Evolutionary conservation across 1,140 invertebrate genomes (phyloP).

Genomic region (Mycetomoellerius zeteki): DNA sequence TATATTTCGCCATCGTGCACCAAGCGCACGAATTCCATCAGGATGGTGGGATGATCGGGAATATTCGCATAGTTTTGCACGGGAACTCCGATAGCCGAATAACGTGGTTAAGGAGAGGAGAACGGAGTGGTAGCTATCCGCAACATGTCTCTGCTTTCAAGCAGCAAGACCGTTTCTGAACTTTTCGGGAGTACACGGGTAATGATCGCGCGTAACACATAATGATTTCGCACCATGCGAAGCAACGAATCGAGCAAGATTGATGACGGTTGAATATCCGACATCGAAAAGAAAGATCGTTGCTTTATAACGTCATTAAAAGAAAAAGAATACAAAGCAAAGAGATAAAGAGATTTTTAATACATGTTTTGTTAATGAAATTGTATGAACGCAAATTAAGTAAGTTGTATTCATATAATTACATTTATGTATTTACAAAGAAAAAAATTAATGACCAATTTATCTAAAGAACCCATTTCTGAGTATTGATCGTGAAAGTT

Average conservation of each 20-base stretch:
- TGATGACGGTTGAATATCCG: neutral
- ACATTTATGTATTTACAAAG: neutral
- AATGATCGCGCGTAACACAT: conserved; percentile 59
- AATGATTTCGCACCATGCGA: conserved; percentile 10
- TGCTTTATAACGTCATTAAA: neutral
- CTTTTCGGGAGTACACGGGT: conserved; percentile 61
- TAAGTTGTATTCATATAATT: neutral
- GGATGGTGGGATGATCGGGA: conserved; percentile 71
- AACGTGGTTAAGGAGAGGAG: conserved; percentile 78
- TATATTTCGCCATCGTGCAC: conserved; percentile 47
- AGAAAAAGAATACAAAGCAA: neutral
- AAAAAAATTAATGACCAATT: neutral
- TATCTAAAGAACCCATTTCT: neutral
- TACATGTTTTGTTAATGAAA: neutral
- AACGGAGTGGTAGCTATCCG: conserved; percentile 82
- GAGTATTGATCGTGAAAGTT: neutral
- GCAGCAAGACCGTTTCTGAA: conserved; percentile 79
- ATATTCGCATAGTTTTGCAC: conserved; percentile 81
- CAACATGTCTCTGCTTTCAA: conserved; percentile 87
- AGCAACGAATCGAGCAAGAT: neutral
- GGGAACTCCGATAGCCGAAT: conserved; percentile 73
- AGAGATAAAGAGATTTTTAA: neutral
- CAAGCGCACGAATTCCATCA: conserved; percentile 66
- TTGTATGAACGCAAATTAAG: neutral
- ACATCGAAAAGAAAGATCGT: neutral